Conservation (phyloP, 2,888 invertebrate species). For the Octonoba sinensis region DNA sequence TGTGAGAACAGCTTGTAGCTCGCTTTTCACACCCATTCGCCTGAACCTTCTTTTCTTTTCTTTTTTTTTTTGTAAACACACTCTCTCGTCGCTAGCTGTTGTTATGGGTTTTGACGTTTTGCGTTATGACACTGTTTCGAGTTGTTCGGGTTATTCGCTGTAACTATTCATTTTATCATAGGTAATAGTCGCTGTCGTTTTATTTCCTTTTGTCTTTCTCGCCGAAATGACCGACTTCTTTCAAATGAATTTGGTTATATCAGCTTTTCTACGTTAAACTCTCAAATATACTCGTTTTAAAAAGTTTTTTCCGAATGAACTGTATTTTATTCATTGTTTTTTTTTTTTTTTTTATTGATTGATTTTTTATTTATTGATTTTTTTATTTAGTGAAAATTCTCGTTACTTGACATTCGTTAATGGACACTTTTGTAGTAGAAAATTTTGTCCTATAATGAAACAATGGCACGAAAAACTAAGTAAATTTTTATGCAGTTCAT, state of each 20-base stretch:
- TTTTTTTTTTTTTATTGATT: no score
- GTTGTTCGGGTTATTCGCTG: slow-evolving; percentile 1
- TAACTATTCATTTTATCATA: slow-evolving; percentile 39
- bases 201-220: neutral
- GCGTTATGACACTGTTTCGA: slow-evolving; percentile 27
- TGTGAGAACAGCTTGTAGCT: slow-evolving; percentile 19
- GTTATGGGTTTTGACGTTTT: slow-evolving; percentile 25
- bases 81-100: neutral
- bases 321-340: no score
- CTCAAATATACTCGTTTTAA: neutral
- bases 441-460: no score
- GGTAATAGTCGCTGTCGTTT: neutral
- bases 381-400: no score
- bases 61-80: neutral
- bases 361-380: no score
- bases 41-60: neutral
- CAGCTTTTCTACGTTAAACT: neutral
- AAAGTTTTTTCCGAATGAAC: neutral
- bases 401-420: no score
- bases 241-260: neutral
- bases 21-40: neutral
- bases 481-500: no score
- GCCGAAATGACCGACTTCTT: neutral
- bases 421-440: no score
- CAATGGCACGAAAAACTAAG: no score